Evolutionary conservation across 2,797 vertebrate genomes (phyloP).

Genomic region (Enteromius trimaculatus): DNA sequence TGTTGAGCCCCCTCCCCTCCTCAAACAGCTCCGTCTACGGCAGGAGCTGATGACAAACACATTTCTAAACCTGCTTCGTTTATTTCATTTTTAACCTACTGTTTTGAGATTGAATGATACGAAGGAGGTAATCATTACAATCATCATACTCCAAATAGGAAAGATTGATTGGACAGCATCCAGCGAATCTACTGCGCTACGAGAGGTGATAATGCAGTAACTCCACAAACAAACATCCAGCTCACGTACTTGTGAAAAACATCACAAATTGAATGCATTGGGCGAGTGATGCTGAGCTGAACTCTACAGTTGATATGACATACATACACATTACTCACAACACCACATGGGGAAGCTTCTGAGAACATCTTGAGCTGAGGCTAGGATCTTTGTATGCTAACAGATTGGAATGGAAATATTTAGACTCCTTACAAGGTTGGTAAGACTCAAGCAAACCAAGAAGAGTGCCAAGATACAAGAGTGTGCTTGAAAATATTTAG

Average conservation of each 20-base stretch:
- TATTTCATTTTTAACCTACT: conserved; percentile 41
- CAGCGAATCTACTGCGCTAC: conserved; percentile 4
- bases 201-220: neutral
- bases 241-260: conserved; percentile 26
- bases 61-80: conserved; percentile 20
- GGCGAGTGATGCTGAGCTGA: conserved; percentile 2
- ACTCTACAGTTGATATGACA: conserved; percentile 22
- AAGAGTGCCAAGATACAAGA: conserved; percentile 48
- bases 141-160: conserved; percentile 33
- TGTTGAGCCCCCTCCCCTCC: conserved; percentile 16
- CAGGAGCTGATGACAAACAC: conserved; percentile 34
- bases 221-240: conserved; percentile 20
- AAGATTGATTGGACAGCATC: conserved; percentile 34
- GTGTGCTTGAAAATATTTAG: conserved; percentile 61
- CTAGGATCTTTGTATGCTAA: conserved; percentile 53
- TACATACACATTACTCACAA: conserved; percentile 35
- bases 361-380: conserved; percentile 31
- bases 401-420: conserved; percentile 59
- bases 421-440: conserved; percentile 59
- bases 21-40: neutral
- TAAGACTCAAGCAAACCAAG: conserved; percentile 56
- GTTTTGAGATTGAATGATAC: conserved; percentile 19
- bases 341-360: conserved; percentile 20
- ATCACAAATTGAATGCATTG: conserved; percentile 15
- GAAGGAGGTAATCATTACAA: conserved; percentile 10